Percentiles rank a stretch among this genome's conserved stretches.
These are phyloP conservation scores for Thymallus thymallus DNA, from an alignment of 2,113 vertebrate genomes.

Conservation along the genomic window DNA sequence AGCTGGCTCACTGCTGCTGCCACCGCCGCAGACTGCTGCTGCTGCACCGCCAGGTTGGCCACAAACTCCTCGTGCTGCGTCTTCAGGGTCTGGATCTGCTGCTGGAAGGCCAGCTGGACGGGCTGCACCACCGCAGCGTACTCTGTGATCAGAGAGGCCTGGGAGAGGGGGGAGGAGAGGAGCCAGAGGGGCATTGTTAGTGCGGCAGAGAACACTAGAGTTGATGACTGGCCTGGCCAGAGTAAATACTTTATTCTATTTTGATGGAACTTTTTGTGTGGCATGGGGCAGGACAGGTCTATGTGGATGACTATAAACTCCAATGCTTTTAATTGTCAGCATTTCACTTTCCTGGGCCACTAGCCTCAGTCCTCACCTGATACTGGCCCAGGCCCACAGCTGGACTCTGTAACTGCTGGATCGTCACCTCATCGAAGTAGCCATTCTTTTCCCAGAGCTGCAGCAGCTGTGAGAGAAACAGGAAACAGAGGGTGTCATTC, in stretches of 20 bases:
- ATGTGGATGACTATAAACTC: no score
- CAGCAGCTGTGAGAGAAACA: conserved; percentile 75
- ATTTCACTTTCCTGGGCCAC: no score
- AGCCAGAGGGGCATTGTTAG: no score
- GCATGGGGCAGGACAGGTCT: no score
- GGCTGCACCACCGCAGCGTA: conserved; percentile 89
- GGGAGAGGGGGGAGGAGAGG: background rate
- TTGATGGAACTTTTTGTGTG: no score
- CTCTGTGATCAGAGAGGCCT: conserved; percentile 92
- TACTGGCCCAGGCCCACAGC: conserved; percentile 95
- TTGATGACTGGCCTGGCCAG: no score
- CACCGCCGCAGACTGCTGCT: conserved; percentile 80
- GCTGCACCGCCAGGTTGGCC: conserved; percentile 81
- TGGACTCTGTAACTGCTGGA: conserved; percentile 94
- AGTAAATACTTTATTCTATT: no score
- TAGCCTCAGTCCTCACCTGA: conserved; percentile 6
- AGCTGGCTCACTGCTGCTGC: conserved; percentile 62
- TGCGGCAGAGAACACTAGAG: no score
- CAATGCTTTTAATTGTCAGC: no score
- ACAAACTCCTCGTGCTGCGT: conserved; percentile 94
- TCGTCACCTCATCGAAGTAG: conserved; percentile 95
- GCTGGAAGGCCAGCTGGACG: conserved; percentile 91
- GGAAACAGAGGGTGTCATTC: background rate
- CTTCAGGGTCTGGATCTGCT: conserved; percentile 93
- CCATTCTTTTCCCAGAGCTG: conserved; percentile 98